Evolutionary conservation across 1,140 invertebrate species (phyloP).

Genomic region (Drosophila simulans): DNA sequence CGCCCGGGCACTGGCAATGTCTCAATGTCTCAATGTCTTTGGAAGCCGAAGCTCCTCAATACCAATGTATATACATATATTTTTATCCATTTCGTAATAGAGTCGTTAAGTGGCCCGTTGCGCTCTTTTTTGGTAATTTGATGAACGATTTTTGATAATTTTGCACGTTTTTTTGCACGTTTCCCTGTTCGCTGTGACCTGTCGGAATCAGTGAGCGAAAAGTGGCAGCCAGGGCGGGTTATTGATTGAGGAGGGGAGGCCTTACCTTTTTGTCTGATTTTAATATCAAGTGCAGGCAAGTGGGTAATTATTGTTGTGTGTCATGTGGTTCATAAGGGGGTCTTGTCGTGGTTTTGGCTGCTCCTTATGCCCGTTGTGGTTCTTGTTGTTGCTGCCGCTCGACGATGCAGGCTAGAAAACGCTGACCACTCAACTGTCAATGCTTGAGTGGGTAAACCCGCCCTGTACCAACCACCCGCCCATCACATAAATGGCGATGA

Average conservation of each 20-base stretch:
- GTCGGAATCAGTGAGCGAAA: conserved; percentile 44
- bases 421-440: conserved; percentile 82
- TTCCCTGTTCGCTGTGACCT: conserved; percentile 69
- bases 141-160: conserved; percentile 84
- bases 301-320: conserved; percentile 79
- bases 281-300: conserved; percentile 83
- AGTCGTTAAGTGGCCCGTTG: conserved; percentile 73
- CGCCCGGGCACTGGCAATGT: conserved; percentile 56
- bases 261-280: conserved; percentile 77
- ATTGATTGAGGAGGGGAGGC: conserved; percentile 45
- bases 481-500: conserved; percentile 30
- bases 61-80: conserved; percentile 48
- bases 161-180: conserved; percentile 78
- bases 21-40: conserved; percentile 63
- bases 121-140: conserved; percentile 71
- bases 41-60: conserved; percentile 23
- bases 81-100: conserved; percentile 80
- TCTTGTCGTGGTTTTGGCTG: conserved; percentile 25
- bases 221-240: conserved; percentile 8
- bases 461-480: conserved; percentile 40
- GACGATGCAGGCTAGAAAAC: conserved; percentile 64
- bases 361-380: neutral
- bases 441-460: conserved; percentile 68
- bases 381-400: conserved; percentile 22
- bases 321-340: conserved; percentile 50